Evolutionary conservation across 2,113 vertebrate species (phyloP).

Genomic region (Chaetodon trifascialis): DNA sequence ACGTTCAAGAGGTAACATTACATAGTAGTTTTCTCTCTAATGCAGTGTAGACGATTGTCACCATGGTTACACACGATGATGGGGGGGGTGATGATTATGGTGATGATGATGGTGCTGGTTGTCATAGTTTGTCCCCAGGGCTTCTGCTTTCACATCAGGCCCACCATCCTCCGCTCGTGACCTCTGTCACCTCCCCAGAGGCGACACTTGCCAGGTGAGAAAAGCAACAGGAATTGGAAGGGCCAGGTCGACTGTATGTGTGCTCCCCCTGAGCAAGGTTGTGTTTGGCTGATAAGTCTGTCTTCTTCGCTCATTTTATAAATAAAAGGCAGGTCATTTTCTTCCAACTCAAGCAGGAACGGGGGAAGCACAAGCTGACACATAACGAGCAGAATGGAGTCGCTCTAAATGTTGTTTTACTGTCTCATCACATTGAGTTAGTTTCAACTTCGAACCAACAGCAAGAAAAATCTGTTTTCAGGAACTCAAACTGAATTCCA

Average conservation of each 20-base stretch:
- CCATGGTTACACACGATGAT: conserved; percentile 60
- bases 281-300: conserved; percentile 46
- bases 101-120: conserved; percentile 46
- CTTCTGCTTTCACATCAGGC: conserved; percentile 46
- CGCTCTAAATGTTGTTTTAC: conserved; percentile 8
- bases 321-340: conserved; percentile 36
- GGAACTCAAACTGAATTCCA: not conserved
- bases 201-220: conserved; percentile 76
- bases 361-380: not conserved
- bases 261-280: conserved; percentile 74
- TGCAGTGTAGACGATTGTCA: conserved; percentile 18
- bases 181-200: conserved; percentile 72
- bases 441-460: not conserved
- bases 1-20: not conserved
- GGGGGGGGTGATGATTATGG: conserved; percentile 46
- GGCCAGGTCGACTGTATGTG: conserved; percentile 38
- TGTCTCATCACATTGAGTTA: conserved; percentile 18
- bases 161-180: conserved; percentile 52
- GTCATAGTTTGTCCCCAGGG: conserved; percentile 47
- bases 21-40: not conserved
- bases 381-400: conserved; percentile 1
- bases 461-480: not conserved
- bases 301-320: conserved; percentile 42
- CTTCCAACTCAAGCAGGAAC: not conserved
- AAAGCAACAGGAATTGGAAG: conserved; percentile 57